Evolutionary conservation across 2,113 vertebrate genomes (phyloP).

Genomic region (Megaceryle torquata): DNA sequence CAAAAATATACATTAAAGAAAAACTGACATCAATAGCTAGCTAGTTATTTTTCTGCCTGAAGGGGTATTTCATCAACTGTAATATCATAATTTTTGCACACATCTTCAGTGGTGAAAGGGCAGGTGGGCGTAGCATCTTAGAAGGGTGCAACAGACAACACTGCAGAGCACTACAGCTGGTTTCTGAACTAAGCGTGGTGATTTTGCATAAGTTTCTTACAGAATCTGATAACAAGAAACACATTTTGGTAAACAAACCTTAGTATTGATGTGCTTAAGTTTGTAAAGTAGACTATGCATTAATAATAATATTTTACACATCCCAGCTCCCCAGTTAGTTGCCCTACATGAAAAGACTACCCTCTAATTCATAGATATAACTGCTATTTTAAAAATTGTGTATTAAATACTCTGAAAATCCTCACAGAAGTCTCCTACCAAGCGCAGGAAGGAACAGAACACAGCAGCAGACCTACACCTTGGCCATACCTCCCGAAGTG

Average conservation of each 20-base stretch:
- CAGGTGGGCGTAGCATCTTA: not conserved
- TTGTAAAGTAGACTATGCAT: not conserved
- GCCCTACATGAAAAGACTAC: not conserved
- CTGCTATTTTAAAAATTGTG: accelerated
- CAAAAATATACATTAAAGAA: not conserved
- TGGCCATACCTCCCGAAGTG: not conserved
- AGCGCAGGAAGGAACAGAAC: not conserved
- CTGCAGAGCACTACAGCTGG: not conserved
- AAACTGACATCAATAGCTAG: not conserved
- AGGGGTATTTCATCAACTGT: not conserved
- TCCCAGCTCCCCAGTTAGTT: accelerated
- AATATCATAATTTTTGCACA: not conserved
- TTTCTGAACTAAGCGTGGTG: not conserved
- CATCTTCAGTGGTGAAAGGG: not conserved
- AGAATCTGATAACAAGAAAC: not conserved
- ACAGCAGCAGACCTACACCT: not conserved
- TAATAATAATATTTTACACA: not conserved
- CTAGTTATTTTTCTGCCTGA: not conserved
- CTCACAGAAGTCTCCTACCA: not conserved
- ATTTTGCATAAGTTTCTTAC: not conserved
- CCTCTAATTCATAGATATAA: accelerated
- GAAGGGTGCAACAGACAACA: not conserved
- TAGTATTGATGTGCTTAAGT: not conserved
- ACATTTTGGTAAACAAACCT: not conserved
- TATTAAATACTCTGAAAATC: not conserved